Conservation (phyloP, 1,140 invertebrate species). For the Trigoniulus corallinus region DNA sequence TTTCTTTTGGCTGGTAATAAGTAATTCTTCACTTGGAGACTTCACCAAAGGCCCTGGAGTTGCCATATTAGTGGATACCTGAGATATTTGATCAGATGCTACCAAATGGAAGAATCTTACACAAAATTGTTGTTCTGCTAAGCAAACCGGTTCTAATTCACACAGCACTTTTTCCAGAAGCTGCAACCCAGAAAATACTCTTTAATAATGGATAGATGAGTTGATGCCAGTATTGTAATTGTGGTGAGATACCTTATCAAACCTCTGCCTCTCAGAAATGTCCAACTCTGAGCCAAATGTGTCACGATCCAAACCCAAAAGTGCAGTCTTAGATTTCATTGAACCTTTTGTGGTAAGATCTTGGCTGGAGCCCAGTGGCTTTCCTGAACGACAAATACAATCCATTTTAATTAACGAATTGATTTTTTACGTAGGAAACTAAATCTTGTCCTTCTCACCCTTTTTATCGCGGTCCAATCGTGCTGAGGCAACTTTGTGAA, state of each 20-base stretch:
- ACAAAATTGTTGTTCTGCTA: conserved; percentile 92
- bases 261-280: conserved; percentile 35
- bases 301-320: conserved; percentile 43
- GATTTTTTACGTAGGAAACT: too few relatives aligned
- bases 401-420: neutral
- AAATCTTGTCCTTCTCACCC: neutral
- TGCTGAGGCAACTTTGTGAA: conserved; percentile 29
- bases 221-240: neutral
- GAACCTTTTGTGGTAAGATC: conserved; percentile 21
- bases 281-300: conserved; percentile 36
- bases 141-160: conserved; percentile 77
- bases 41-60: neutral
- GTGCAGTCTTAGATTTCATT: conserved; percentile 18
- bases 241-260: conserved; percentile 36
- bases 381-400: neutral
- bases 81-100: too few relatives aligned
- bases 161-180: conserved; percentile 63
- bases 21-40: conserved; percentile 2
- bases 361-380: conserved; percentile 22
- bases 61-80: neutral
- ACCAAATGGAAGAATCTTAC: conserved; percentile 82
- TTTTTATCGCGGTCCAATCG: neutral
- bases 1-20: neutral
- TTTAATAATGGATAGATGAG: neutral
- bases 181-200: conserved; percentile 12